Evolutionary conservation across 2,797 vertebrate species (phyloP).

Genomic region (Thamnophis elegans): DNA sequence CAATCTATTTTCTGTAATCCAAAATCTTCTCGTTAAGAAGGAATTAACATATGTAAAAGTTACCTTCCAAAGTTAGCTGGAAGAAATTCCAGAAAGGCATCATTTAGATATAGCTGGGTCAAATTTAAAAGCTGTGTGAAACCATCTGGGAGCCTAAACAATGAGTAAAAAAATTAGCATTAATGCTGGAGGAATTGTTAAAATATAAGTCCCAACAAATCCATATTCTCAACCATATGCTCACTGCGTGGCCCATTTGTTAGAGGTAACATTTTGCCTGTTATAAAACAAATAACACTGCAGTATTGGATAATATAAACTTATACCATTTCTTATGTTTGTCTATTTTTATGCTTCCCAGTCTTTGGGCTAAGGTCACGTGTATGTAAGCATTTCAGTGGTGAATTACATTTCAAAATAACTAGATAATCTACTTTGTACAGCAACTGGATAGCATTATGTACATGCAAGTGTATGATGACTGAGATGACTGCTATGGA

Average conservation of each 20-base stretch:
- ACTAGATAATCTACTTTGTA: neutral
- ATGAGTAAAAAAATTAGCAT: constrained; percentile 59
- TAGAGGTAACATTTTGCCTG: constrained; percentile 12
- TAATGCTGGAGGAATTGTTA: constrained; percentile 59
- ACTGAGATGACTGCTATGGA: neutral
- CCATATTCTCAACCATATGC: constrained; percentile 47
- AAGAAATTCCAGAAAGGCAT: constrained; percentile 98
- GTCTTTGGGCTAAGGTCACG: neutral
- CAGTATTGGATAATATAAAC: neutral
- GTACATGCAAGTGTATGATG: neutral
- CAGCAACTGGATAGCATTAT: constrained; percentile 24
- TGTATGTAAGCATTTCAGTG: neutral
- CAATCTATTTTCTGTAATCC: neutral
- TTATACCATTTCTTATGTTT: neutral
- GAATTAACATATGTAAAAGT: constrained; percentile 57
- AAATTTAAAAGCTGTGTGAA: constrained; percentile 98
- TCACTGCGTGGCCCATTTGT: constrained; percentile 41
- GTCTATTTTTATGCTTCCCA: neutral
- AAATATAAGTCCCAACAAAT: constrained; percentile 54
- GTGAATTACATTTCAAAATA: constrained; percentile 16
- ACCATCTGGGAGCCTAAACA: constrained; percentile 93
- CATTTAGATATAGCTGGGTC: constrained; percentile 99
- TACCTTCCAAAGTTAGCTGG: constrained; percentile 99
- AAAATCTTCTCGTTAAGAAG: neutral
- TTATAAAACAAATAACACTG: constrained; percentile 51